phyloP scores from a whole-genome alignment of 2,888 invertebrate species.

The Chelonus formosanus region DNA sequence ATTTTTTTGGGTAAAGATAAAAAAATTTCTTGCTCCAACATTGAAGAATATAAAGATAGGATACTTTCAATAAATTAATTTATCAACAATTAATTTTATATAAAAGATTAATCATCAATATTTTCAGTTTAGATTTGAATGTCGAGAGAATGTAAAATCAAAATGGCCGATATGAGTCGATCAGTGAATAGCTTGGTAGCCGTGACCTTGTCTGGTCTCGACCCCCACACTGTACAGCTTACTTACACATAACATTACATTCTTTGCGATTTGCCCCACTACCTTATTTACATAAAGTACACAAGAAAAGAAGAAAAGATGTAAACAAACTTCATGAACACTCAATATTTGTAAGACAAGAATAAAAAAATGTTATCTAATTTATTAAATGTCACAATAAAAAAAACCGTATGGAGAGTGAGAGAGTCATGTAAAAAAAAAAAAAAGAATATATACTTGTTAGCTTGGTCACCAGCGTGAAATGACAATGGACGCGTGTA shows the following conservation, averaged over 20 bases:
- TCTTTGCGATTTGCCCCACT: constrained; percentile 21
- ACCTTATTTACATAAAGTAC: not conserved
- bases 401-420: constrained; percentile 53
- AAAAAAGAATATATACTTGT: constrained; percentile 42
- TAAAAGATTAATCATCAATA: constrained; percentile 43
- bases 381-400: not conserved
- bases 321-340: constrained; percentile 41
- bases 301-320: not conserved
- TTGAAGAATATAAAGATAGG: constrained; percentile 23
- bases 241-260: constrained; percentile 16
- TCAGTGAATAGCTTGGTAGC: constrained; percentile 52
- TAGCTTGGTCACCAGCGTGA: constrained; percentile 48
- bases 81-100: not conserved
- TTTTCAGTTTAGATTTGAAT: constrained; percentile 27
- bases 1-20: too few species aligned
- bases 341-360: not conserved
- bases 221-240: constrained; percentile 45
- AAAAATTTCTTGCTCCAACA: not conserved
- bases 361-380: constrained; percentile 11
- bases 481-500: constrained; percentile 44
- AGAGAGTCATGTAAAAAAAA: constrained; percentile 14
- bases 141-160: constrained; percentile 43
- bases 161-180: constrained; percentile 54
- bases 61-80: constrained; percentile 33
- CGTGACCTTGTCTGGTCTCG: constrained; percentile 64